Evolutionary conservation across 2,797 vertebrate species (phyloP), one percentile per base, ranked within the genome.

Genomic region (Phrynocephalus vlangalii): DNA sequence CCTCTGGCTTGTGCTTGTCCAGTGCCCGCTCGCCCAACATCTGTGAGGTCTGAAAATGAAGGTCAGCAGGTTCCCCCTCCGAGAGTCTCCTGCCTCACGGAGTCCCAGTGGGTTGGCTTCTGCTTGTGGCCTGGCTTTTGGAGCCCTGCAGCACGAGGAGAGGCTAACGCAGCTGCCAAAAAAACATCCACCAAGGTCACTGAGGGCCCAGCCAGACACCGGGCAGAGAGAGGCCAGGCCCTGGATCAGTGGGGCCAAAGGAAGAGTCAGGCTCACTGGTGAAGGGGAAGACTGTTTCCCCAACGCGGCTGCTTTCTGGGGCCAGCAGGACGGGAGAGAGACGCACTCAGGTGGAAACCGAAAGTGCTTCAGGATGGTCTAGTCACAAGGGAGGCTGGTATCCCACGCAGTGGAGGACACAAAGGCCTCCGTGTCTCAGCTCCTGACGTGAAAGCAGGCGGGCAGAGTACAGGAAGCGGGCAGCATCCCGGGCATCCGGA

Each of bases 371-470:
- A 2, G 82, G 52, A 67, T 6, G 10, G 28, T 38, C 6, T 75
- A 1, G 85, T 50, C 88, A n/a, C 67, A 4, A 83, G 38, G 70
- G 26, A 0, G 77, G 76, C 87, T 91, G 77, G 90, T 83, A 86
- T 86, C 91, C 63, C 6, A 82, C 81, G 86, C 83, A 67, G 38
- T 83, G 24, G 1, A 70, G 85, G 89, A 80, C 76, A 56, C 79
- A 52, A 5, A 7, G 28, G 15, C 71, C 72, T 20, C 71, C 6
- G 15, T 1, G 38, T 16, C 80, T 24, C 11, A 38, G 24, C 16
- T 11, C 82, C 30, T 1, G 52, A 16, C 18, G 13, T 13, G 22
- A 4, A 5, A 20, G 63, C 18, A 7, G 44, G 48, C 0, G 5
- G 10, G 28, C 28, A 63, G 52, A 30, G 30, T 11, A 9, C 0